Conservation (phyloP, 2,797 vertebrate genomes). For the Lutjanus campechanus region DNA sequence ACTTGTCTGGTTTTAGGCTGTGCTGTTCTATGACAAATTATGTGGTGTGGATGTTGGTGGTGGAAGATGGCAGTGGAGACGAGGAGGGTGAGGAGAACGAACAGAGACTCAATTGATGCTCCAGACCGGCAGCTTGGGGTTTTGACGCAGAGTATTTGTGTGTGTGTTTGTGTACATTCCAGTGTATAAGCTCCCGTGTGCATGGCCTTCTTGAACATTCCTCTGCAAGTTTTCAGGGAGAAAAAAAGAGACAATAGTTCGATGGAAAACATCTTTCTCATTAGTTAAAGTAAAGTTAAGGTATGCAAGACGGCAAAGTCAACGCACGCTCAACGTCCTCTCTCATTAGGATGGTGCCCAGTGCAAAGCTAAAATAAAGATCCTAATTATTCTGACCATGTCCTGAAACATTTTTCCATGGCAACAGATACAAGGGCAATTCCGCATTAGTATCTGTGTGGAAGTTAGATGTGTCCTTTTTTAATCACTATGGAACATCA, state of each 20-base stretch:
- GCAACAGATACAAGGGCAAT: slow-evolving; percentile 7
- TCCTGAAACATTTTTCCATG: slow-evolving; percentile 16
- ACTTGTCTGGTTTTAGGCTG: slow-evolving; percentile 38
- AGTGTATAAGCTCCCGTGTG: slow-evolving; percentile 22
- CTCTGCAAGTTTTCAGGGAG: slow-evolving; percentile 14
- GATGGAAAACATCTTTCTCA: slow-evolving; percentile 22
- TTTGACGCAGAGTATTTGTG: slow-evolving; percentile 46
- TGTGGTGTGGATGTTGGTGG: slow-evolving; percentile 64
- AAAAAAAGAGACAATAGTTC: slow-evolving; percentile 48
- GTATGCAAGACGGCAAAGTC: background rate
- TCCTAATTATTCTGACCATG: slow-evolving; percentile 10
- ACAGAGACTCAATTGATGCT: slow-evolving; percentile 73
- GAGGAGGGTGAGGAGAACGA: slow-evolving; percentile 48
- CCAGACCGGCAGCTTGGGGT: slow-evolving; percentile 34
- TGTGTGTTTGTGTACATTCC: slow-evolving; percentile 47
- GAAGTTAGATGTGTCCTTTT: background rate
- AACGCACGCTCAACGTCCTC: background rate
- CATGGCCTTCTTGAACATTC: slow-evolving; percentile 28
- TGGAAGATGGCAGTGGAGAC: slow-evolving; percentile 65
- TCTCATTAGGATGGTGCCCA: background rate
- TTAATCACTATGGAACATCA: background rate
- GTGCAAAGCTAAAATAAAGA: background rate
- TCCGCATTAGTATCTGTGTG: slow-evolving; percentile 1
- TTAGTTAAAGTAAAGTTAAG: background rate
- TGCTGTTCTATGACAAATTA: slow-evolving; percentile 61